phyloP scores from a whole-genome alignment of 1,140 invertebrate species.

The Drosophila aff. region DNA sequence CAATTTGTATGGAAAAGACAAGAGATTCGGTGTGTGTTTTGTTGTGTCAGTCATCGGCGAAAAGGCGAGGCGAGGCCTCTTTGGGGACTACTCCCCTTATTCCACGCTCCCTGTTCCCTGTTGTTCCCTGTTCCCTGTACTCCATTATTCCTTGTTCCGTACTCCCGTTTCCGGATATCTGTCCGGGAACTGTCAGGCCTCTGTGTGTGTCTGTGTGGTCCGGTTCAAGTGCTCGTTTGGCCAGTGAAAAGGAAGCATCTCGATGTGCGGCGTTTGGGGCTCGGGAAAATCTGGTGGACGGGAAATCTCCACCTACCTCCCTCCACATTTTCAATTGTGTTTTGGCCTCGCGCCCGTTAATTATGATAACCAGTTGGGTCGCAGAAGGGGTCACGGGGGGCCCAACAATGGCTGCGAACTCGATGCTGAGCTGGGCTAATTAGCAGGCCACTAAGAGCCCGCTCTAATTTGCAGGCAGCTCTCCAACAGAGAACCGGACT shows the following conservation, averaged over 20 bases:
- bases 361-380: conserved; percentile 69
- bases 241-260: conserved; percentile 56
- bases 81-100: conserved; percentile 41
- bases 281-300: conserved; percentile 22
- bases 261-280: conserved; percentile 45
- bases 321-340: conserved; percentile 41
- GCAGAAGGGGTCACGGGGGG: conserved; percentile 26
- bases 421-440: conserved; percentile 66
- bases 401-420: conserved; percentile 57
- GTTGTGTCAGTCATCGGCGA: conserved; percentile 53
- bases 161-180: conserved; percentile 45
- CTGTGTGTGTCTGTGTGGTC: conserved; percentile 58
- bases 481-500: conserved; percentile 67
- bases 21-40: conserved; percentile 32
- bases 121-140: conserved; percentile 1
- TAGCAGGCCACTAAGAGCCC: conserved; percentile 70
- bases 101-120: neutral
- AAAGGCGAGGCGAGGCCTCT: conserved; percentile 40
- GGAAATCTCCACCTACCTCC: neutral
- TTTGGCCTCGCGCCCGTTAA: conserved; percentile 67
- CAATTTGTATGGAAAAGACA: conserved; percentile 55
- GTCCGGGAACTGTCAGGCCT: conserved; percentile 56
- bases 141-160: conserved; percentile 11
- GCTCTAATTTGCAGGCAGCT: conserved; percentile 68
- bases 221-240: conserved; percentile 58